Evolutionary conservation across 2,113 vertebrate species (phyloP).

Genomic region (Cephalopterus ornatus): DNA sequence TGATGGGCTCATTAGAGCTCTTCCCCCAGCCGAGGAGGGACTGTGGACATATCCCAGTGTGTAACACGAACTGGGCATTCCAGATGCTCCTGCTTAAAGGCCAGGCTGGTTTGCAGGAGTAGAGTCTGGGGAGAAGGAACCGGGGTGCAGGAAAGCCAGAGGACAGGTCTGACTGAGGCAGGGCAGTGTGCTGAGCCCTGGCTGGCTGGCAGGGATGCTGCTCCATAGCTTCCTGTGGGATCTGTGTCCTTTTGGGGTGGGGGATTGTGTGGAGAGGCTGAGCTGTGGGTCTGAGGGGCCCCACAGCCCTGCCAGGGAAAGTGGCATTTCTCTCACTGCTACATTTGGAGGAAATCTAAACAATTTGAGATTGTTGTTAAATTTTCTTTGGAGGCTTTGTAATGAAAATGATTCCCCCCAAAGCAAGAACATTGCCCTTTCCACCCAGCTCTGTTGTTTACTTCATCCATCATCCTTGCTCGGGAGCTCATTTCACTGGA

Average conservation of each 20-base stretch:
- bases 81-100: background rate
- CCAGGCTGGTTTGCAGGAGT: background rate
- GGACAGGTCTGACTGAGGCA: background rate
- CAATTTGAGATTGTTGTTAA: background rate
- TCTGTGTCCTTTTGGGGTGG: too few relatives aligned
- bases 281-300: background rate
- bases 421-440: background rate
- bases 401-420: background rate
- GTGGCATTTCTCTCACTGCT: background rate
- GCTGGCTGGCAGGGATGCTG: background rate
- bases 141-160: background rate
- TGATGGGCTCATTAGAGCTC: conserved; percentile 89
- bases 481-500: background rate
- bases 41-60: conserved; percentile 53
- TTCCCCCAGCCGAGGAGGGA: conserved; percentile 70
- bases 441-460: background rate
- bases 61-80: background rate
- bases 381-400: background rate
- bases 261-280: background rate
- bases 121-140: background rate
- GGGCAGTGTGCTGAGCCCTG: fast-evolving
- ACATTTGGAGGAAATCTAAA: background rate
- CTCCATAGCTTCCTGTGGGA: fast-evolving
- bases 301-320: background rate
- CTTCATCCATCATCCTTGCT: conserved; percentile 35